Evolutionary conservation across 1,140 invertebrate species (phyloP), one percentile per base, ranked within the genome.

Genomic region (Drosophila bocki): DNA sequence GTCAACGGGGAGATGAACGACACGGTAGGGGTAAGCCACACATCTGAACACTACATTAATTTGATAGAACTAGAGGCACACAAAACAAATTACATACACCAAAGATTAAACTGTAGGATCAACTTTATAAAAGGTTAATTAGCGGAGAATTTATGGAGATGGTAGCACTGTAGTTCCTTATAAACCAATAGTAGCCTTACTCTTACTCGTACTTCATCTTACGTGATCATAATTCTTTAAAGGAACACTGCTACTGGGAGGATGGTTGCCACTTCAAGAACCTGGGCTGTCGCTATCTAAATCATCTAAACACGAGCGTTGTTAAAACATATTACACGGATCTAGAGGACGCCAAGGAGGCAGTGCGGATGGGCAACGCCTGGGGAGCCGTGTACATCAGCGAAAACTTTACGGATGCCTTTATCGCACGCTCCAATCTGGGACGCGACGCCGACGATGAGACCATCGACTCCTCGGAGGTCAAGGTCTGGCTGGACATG

Each of bases 301-400:
- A 95, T 44, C 94, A 95, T 78, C 92, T 97, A 19, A 94, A 95
- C 72, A 94, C 94, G 19, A 95, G 95, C 33, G 96, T 96, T 81
- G 92, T 94, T 11, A 94, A 97, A 94, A 94, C 95, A 50, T 96
- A 95, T 92, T 97, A 96, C 92, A 93, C 94, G 3, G 94, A 94
- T 72, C 93, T 95, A 15, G 94, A 95, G 1, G 94, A 94, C 1
- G 98, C 97, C 0, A 94, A 95, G 67, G 92, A 95, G 19, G 95
- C 96, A 0, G 97, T 98, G 1, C 91, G 94, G 47, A 92, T 93
- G 13, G 98, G 98, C 1, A 93, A 96, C 8, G 95, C 96, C 1
- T 99, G 98, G 98, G 98, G 97, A 0, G 96, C 96, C 6, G 90
- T 99, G 8, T 96, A 96, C 79, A 97, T 99, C 65, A 96, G 96